These are phyloP conservation scores for Sternotherus odoratus DNA, from an alignment of 2,797 vertebrate genomes.

Conservation along the genomic window DNA sequence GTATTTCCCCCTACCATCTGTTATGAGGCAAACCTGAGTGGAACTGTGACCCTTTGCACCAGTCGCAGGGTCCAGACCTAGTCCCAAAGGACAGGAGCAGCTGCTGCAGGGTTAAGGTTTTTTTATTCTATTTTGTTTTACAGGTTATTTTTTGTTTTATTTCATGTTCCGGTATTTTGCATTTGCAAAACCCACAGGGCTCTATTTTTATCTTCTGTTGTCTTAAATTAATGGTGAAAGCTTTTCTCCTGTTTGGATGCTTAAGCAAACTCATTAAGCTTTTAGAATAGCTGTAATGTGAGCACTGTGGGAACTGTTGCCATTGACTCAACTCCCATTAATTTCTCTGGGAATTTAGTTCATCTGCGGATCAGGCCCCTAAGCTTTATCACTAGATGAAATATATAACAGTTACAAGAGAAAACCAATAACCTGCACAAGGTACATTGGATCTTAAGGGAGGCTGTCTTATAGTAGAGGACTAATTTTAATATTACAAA, in stretches of 20 bases:
- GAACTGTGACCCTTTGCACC: not conserved
- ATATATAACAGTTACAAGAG: constrained; percentile 49
- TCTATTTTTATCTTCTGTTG: constrained; percentile 52
- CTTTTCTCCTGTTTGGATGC: constrained; percentile 80
- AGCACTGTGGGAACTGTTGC: constrained; percentile 88
- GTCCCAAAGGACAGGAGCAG: not conserved
- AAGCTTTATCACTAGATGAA: constrained; percentile 46
- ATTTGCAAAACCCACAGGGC: not conserved
- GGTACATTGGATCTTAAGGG: not conserved
- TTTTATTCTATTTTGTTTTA: not conserved
- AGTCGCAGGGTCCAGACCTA: not conserved
- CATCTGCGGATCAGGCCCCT: constrained; percentile 63
- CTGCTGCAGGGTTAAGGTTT: not conserved
- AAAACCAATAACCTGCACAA: constrained; percentile 5
- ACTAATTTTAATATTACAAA: not conserved
- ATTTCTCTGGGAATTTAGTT: constrained; percentile 66
- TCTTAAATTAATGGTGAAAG: constrained; percentile 83
- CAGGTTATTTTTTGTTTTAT: not conserved
- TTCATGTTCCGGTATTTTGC: not conserved
- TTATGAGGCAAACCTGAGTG: not conserved
- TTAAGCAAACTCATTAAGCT: constrained; percentile 93
- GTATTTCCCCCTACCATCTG: not conserved
- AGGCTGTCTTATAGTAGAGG: not conserved
- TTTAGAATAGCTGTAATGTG: constrained; percentile 88
- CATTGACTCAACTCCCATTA: constrained; percentile 69